These are phyloP conservation scores for Macrostomum lignano DNA, from an alignment of 1,140 invertebrate genomes.

Conservation along the genomic window DNA sequence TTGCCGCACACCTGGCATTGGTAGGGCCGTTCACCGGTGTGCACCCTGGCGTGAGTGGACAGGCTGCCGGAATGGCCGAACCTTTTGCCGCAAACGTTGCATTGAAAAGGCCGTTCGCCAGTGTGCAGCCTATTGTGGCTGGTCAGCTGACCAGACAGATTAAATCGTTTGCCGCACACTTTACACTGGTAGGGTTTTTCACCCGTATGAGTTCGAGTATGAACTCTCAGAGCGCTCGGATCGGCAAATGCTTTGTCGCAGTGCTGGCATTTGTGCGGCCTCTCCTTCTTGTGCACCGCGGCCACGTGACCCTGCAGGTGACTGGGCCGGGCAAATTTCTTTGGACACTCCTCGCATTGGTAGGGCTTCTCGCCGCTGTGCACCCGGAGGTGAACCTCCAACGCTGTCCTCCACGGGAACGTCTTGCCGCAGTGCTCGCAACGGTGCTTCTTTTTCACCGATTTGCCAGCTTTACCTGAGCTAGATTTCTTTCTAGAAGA, in stretches of 20 bases:
- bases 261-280: slow-evolving; percentile 79
- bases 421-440: no score
- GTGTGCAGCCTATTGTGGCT: slow-evolving; percentile 88
- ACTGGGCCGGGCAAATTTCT: no score
- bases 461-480: no score
- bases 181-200: slow-evolving; percentile 86
- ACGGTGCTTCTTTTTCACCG: no score
- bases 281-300: no score
- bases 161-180: slow-evolving; percentile 73
- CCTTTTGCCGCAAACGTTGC: slow-evolving; percentile 61
- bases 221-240: slow-evolving; percentile 62
- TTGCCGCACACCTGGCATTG: slow-evolving; percentile 34
- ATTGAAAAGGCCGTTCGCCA: slow-evolving; percentile 86
- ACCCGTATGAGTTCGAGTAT: slow-evolving; percentile 31
- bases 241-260: slow-evolving; percentile 87
- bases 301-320: no score
- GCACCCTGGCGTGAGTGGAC: no score
- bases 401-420: no score
- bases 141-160: slow-evolving; percentile 69
- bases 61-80: slow-evolving; percentile 87
- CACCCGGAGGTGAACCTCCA: no score
- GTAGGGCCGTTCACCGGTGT: slow-evolving; percentile 81
- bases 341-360: no score
- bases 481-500: no score
- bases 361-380: no score